A percentile compares a stretch with the other conserved stretches of the same genome.
phyloP scores from a whole-genome alignment of 2,888 invertebrate species.

The Sarcophaga subvicina region DNA sequence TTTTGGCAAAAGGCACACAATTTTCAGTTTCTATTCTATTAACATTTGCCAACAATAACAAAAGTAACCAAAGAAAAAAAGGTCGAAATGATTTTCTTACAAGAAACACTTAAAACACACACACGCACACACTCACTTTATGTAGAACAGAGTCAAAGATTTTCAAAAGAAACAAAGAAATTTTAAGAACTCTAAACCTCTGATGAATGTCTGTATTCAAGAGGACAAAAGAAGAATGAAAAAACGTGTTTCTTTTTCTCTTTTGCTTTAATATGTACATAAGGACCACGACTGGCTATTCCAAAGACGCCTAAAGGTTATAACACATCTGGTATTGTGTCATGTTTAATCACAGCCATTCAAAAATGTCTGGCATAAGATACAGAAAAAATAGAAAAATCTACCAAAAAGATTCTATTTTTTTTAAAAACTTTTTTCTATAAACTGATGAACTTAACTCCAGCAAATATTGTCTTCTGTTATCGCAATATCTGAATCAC shows the following conservation, averaged over 20 bases:
- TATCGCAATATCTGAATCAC: no score
- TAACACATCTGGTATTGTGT: conserved; percentile 14
- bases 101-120: background rate
- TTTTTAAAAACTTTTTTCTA: background rate
- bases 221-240: background rate
- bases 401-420: conserved; percentile 17
- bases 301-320: background rate
- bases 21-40: background rate
- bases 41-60: background rate
- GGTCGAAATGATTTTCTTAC: background rate
- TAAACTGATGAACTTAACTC: background rate
- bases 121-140: background rate
- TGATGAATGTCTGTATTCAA: background rate
- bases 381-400: conserved; percentile 2
- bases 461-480: background rate
- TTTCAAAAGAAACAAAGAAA: background rate
- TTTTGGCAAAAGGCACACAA: background rate
- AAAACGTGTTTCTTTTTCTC: conserved; percentile 8
- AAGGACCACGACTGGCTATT: no score
- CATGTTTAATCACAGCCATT: conserved; percentile 24
- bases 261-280: background rate
- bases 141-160: background rate
- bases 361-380: background rate
- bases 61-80: background rate
- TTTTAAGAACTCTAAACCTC: background rate